Evolutionary conservation across 2,113 vertebrate species (phyloP), one percentile per base, ranked within the genome.

Genomic region (Catharus bicknelli): DNA sequence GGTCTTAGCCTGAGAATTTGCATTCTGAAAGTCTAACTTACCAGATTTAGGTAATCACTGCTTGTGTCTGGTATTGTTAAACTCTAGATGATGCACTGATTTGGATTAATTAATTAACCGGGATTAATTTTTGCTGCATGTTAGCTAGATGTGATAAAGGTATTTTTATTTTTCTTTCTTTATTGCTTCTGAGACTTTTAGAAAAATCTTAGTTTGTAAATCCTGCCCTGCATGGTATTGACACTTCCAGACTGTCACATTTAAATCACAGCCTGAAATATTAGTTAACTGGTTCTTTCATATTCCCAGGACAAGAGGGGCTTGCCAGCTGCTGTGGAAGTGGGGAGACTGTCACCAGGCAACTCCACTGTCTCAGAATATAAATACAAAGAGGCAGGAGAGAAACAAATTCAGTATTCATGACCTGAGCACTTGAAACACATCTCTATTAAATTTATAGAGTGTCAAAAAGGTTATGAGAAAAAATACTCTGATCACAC

Each of bases 261-360:
- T 95, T 88, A 95, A 93, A 82, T 45, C 53, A 29, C 87, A 83
- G 85, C 72, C 85, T 96, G 77, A 94, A 97, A 95, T 96, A 95
- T 95, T 93, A 83, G 95, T 93, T 92, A 90, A 76, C 74, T 85
- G 55, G 83, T 94, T 67, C 63, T 92, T 62, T 69, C 64, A 64
- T 59, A 75, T 91, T 92, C 91, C 61, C 84, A 64, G 64, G 92
- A 79, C 91, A 90, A 79, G 92, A 66, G 90, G 73, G 87, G 78
- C 92, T 95, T 95, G 86, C 90, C 87, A 96, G 90, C 93, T 96
- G 93, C 87, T 83, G 66, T 92, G 95, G 74, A 59, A 94, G 64
- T 74, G 87, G 95, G 93, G 94, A 69, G 95, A 62, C 86, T 90
- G 89, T 95, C 86, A 94, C 93, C 88, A 95, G 94, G 90, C 93